Conservation (phyloP, 2,888 invertebrate species). For the Osedax fenrisi region DNA sequence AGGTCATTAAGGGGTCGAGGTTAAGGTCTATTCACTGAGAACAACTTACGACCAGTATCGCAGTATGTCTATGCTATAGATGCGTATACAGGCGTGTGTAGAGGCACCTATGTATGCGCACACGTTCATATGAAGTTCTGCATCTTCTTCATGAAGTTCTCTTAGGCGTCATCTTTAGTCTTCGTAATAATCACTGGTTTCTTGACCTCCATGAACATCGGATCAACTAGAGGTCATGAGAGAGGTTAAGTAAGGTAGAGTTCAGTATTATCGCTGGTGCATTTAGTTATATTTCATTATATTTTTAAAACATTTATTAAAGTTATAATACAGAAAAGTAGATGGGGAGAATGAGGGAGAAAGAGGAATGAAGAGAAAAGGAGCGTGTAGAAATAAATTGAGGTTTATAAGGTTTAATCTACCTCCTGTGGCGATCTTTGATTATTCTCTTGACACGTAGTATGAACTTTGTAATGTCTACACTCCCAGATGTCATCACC, state of each 20-base stretch:
- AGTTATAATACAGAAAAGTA: not conserved
- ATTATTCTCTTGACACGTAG: constrained; percentile 75
- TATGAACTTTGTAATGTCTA: constrained; percentile 82
- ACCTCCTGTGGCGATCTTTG: constrained; percentile 43
- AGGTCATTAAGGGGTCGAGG: too few relatives aligned
- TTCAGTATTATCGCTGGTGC: too few relatives aligned
- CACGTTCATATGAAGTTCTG: constrained; percentile 69
- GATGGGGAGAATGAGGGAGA: not conserved
- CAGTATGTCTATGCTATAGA: too few relatives aligned
- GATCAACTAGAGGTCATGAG: constrained; percentile 4
- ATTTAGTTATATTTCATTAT: too few relatives aligned
- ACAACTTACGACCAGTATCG: too few relatives aligned
- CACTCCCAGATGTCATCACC: constrained; percentile 56
- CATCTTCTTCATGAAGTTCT: constrained; percentile 98
- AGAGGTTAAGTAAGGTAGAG: not conserved
- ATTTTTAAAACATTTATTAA: too few relatives aligned
- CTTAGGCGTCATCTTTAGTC: constrained; percentile 92
- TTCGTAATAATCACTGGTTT: constrained; percentile 29
- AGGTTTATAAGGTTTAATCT: constrained; percentile 29
- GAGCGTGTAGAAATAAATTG: not conserved
- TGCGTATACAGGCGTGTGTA: too few relatives aligned
- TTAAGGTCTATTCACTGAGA: too few relatives aligned
- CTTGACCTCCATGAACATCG: constrained; percentile 8
- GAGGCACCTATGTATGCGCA: too few relatives aligned
- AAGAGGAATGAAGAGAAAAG: not conserved